phyloP scores from a whole-genome alignment of 2,797 vertebrate species.

The Tadarida brasiliensis region DNA sequence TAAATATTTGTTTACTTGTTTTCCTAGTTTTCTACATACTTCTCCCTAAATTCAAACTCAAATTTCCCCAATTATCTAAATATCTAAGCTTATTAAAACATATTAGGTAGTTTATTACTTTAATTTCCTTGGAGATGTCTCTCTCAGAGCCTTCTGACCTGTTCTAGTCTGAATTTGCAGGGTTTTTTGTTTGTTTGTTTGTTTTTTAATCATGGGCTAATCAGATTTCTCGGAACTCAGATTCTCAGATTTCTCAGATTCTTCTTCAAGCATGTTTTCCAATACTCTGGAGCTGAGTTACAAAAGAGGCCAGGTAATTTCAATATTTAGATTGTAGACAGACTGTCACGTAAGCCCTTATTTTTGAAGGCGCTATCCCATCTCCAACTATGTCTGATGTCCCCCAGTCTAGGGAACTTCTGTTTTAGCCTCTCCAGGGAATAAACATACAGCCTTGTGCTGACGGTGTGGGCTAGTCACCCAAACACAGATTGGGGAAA shows the following conservation, averaged over 20 bases:
- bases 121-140: not conserved
- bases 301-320: not conserved
- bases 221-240: slow-evolving; percentile 22
- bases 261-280: not conserved
- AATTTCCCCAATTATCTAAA: not conserved
- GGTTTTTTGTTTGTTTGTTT: not conserved
- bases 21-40: not conserved
- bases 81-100: not conserved
- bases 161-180: not conserved
- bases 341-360: not conserved
- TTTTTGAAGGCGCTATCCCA: not conserved
- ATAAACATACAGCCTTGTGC: not conserved
- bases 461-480: not conserved
- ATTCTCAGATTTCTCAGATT: not conserved
- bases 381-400: not conserved
- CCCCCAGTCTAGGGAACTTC: not conserved
- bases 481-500: not conserved
- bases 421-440: not conserved
- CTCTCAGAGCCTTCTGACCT: not conserved
- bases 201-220: not conserved
- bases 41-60: not conserved
- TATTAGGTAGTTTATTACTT: not conserved
- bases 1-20: not conserved
- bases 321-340: not conserved
- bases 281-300: not conserved